Percentiles rank a stretch among this genome's conserved stretches.
Conservation (phyloP, 1,140 invertebrate species). For the Parasteatoda tepidariorum region DNA sequence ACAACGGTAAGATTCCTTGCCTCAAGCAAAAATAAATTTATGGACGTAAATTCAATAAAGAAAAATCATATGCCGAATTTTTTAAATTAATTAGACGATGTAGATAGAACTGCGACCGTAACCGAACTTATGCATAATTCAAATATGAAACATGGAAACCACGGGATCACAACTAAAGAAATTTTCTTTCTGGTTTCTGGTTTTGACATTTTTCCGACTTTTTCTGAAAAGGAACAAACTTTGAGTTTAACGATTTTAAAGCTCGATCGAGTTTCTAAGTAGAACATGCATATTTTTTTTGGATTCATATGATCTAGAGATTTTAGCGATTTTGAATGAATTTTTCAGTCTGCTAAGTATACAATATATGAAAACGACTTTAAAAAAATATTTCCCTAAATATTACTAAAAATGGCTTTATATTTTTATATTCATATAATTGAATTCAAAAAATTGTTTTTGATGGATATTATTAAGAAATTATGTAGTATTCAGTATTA, state of each 20-base stretch:
- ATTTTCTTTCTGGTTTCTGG: neutral
- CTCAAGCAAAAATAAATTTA: conserved; percentile 24
- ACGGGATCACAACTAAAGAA: neutral
- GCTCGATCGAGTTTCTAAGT: conserved; percentile 2
- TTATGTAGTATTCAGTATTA: too few relatives aligned
- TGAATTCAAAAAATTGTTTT: too few relatives aligned
- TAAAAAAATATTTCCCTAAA: too few relatives aligned
- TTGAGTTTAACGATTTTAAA: neutral
- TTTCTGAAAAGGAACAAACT: neutral
- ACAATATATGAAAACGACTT: too few relatives aligned
- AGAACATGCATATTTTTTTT: neutral
- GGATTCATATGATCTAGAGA: too few relatives aligned
- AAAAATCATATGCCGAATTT: conserved; percentile 24
- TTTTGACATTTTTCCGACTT: too few relatives aligned
- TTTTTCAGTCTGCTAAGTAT: too few relatives aligned
- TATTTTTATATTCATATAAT: too few relatives aligned
- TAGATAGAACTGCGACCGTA: conserved; percentile 1
- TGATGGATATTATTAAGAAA: too few relatives aligned
- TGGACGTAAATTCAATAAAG: conserved; percentile 41
- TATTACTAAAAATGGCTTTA: too few relatives aligned
- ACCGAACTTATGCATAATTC: conserved; percentile 25
- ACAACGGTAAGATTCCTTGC: neutral
- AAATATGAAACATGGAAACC: conserved; percentile 15
- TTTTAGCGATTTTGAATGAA: too few relatives aligned
- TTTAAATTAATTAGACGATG: conserved; percentile 47